Evolutionary conservation across 1,140 invertebrate species (phyloP).

Genomic region (Eciton burchellii): DNA sequence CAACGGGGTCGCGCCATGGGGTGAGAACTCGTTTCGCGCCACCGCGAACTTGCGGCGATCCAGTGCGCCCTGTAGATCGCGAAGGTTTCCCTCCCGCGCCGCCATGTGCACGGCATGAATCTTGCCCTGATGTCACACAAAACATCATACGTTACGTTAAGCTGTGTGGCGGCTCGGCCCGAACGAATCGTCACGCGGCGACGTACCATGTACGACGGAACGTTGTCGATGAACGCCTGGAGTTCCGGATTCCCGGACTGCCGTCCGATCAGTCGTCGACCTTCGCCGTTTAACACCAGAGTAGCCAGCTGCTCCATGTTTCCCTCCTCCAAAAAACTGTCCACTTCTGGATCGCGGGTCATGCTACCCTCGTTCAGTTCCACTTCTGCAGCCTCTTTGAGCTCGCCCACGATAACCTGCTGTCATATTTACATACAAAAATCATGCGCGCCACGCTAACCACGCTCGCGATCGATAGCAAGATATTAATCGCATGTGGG

Average conservation of each 20-base stretch:
- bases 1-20: conserved; percentile 95
- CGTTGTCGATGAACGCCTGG: conserved; percentile 95
- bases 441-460: conserved; percentile 72
- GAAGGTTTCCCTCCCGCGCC: conserved; percentile 93
- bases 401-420: conserved; percentile 79
- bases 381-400: conserved; percentile 75
- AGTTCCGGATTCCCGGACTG: conserved; percentile 92
- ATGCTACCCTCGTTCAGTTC: conserved; percentile 76
- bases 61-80: conserved; percentile 93
- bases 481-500: conserved; percentile 72
- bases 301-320: conserved; percentile 96
- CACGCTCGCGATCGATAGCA: conserved; percentile 75
- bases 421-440: conserved; percentile 63
- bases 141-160: not conserved
- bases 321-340: conserved; percentile 89
- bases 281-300: conserved; percentile 94
- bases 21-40: conserved; percentile 91
- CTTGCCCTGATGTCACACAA: conserved; percentile 89
- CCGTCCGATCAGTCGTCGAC: conserved; percentile 90
- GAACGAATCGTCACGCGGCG: not conserved
- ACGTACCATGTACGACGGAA: conserved; percentile 94
- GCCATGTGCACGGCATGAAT: conserved; percentile 95
- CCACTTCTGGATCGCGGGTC: conserved; percentile 86
- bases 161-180: not conserved
- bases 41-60: conserved; percentile 96